Evolutionary conservation across 2,113 vertebrate genomes (phyloP).

Genomic region (Thermophis baileyi): DNA sequence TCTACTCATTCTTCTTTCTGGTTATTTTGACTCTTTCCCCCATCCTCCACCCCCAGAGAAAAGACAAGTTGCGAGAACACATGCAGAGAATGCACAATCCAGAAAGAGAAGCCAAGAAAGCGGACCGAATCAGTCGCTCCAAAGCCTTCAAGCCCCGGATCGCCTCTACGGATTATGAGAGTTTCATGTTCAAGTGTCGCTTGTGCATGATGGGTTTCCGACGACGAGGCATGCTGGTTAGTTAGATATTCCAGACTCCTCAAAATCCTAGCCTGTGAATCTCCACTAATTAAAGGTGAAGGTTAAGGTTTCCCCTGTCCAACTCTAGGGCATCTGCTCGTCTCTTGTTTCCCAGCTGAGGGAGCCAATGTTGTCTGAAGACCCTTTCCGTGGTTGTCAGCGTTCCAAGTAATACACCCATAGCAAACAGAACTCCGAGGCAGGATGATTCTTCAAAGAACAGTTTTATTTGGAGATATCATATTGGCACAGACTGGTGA

Average conservation of each 20-base stretch:
- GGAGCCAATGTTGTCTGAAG: too few species aligned
- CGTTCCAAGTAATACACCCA: too few species aligned
- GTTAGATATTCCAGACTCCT: slow-evolving; percentile 7
- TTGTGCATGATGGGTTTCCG: slow-evolving; percentile 99
- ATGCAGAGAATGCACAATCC: slow-evolving; percentile 99
- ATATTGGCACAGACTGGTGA: too few species aligned
- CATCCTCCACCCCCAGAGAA: slow-evolving; percentile 72
- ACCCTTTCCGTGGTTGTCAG: neutral
- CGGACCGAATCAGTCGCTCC: slow-evolving; percentile 87
- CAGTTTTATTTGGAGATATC: too few species aligned
- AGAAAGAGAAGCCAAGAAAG: slow-evolving; percentile 93
- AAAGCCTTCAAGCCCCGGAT: slow-evolving; percentile 92
- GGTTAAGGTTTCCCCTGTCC: too few species aligned
- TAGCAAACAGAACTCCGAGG: too few species aligned
- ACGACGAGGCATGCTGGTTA: slow-evolving; percentile 96
- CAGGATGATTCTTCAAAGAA: too few species aligned
- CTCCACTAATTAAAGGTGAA: neutral
- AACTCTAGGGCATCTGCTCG: too few species aligned
- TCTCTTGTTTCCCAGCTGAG: too few species aligned
- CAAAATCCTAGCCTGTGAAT: neutral
- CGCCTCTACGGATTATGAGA: slow-evolving; percentile 91
- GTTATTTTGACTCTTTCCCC: neutral
- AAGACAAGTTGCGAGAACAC: slow-evolving; percentile 96
- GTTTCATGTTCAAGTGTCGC: slow-evolving; percentile 97
- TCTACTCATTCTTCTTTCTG: neutral